phyloP scores from a whole-genome alignment of 2,888 invertebrate genomes.

The Phrixothrix hirtus region DNA sequence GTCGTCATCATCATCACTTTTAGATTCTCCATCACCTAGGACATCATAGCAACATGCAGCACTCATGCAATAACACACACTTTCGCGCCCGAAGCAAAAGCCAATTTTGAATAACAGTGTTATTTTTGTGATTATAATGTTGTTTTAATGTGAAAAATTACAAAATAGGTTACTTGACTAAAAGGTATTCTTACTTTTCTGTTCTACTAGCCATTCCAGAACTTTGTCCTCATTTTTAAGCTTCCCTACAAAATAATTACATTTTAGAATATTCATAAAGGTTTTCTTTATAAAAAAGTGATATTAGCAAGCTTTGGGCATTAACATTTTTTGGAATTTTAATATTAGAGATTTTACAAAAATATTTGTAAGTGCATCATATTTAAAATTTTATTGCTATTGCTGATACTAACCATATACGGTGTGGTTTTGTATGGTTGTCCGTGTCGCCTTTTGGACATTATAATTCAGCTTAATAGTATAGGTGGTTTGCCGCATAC shows the following conservation, averaged over 20 bases:
- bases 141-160: slow-evolving; percentile 10
- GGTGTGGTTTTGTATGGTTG: no score
- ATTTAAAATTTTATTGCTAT: neutral
- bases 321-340: no score
- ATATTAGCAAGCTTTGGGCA: no score
- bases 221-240: slow-evolving; percentile 93
- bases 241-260: slow-evolving; percentile 75
- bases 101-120: slow-evolving; percentile 26
- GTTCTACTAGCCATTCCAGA: slow-evolving; percentile 93
- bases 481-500: no score
- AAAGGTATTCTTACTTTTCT: slow-evolving; percentile 84
- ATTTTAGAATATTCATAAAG: slow-evolving; percentile 21
- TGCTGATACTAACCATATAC: neutral
- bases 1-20: slow-evolving; percentile 56
- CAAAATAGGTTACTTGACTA: slow-evolving; percentile 14
- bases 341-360: no score
- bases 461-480: no score
- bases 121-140: slow-evolving; percentile 15
- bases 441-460: no score
- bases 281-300: no score
- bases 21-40: slow-evolving; percentile 56
- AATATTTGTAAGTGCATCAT: neutral
- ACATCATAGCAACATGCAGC: slow-evolving; percentile 56
- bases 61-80: slow-evolving; percentile 49
- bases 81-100: slow-evolving; percentile 35